Base-by-base conservation (phyloP, 35 echinoderm and acorn worm genomes). In the Amphiura filiformis region DNA sequence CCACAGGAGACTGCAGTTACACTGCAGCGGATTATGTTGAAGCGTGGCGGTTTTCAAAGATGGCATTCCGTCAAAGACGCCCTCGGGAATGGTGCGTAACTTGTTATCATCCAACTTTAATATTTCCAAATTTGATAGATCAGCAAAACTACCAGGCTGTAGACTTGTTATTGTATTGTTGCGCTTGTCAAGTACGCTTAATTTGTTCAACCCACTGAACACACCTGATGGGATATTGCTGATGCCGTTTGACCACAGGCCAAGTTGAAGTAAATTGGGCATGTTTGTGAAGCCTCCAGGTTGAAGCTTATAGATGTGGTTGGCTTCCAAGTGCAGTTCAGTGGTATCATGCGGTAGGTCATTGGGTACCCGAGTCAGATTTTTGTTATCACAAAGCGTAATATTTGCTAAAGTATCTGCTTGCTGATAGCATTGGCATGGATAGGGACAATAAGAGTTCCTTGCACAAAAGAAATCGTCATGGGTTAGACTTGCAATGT, bases 1-100 rank as follows among this genome's bases (percentile, higher is more conserved):
- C 80, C 82, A 90, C 56, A 90, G 34, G 36, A 90, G 34, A 56
- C 84, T 81, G 47, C 89, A 90, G 39, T 78, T 20, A 84, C 75
- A 79, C 31, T 84, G 38, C 33, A 84, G 42, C 18, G 64, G 83
- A 17, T 85, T 85, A 23, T 38, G 35, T 17, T 76, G 20, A 1
- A 85, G 56, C 2, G 49, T 76, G 34, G 65, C 14, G 4, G 44
- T 32, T 14, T 0, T 65, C 15, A 85, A 37, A 2, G 56, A 31
- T 70, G 49, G 34, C 56, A 56, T 80, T 37, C 84, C 57, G 39
- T 86, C 56, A 39, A 91, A 64, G 31, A 86, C n/a, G 40, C 57
- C 83, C 2, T 35, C 13, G 30, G 70, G 83, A 18, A 91, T 1
- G n/a, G n/a, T 56, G 1, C 13, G 15, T 23, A 91, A n/a, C 0